Evolutionary conservation across 1,140 invertebrate genomes (phyloP).

Genomic region (Lepeophtheirus salmonis): DNA sequence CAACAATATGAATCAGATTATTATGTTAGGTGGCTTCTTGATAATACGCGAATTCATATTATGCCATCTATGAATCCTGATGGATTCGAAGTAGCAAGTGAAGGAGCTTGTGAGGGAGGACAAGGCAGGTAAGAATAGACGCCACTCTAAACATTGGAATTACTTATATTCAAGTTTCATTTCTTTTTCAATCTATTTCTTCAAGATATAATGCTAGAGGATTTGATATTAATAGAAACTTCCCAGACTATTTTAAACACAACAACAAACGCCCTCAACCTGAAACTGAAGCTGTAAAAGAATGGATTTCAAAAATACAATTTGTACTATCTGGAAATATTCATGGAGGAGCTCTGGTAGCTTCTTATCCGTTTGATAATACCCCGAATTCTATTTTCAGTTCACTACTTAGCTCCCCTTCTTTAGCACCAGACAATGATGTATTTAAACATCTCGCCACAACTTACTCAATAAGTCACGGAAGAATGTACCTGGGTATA

Average conservation of each 20-base stretch:
- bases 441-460: conserved; percentile 73
- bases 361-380: conserved; percentile 80
- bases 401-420: conserved; percentile 26
- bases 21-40: conserved; percentile 62
- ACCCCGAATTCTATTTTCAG: conserved; percentile 68
- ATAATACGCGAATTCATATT: conserved; percentile 75
- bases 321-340: conserved; percentile 76
- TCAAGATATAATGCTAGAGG: conserved; percentile 60
- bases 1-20: conserved; percentile 55
- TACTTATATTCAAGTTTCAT: not conserved
- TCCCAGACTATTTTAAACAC: conserved; percentile 72
- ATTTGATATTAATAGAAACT: conserved; percentile 74
- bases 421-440: conserved; percentile 77
- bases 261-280: conserved; percentile 66
- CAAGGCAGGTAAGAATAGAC: conserved; percentile 49
- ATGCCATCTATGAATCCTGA: conserved; percentile 83
- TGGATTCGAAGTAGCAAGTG: conserved; percentile 61
- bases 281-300: conserved; percentile 82
- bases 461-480: conserved; percentile 71
- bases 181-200: conserved; percentile 10
- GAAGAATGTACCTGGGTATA: conserved; percentile 29
- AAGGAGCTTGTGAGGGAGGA: conserved; percentile 64
- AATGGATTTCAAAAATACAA: conserved; percentile 75
- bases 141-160: not conserved
- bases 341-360: conserved; percentile 75